A percentile compares a stretch with the other conserved stretches of the same genome.
Conservation (phyloP, 2,113 vertebrate species). For the Odocoileus hemionus region DNA sequence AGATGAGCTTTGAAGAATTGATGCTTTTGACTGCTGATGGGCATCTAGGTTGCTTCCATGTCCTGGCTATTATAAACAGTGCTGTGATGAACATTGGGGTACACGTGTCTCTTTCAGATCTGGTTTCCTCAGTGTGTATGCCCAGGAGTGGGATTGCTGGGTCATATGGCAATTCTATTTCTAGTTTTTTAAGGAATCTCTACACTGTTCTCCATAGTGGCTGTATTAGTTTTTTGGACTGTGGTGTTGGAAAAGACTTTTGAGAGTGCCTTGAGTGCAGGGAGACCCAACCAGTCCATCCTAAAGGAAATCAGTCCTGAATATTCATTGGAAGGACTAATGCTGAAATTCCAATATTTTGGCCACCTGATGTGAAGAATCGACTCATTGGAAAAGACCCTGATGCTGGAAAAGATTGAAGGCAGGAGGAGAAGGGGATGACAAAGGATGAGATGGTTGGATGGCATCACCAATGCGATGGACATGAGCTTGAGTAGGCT, state of each 20-base stretch:
- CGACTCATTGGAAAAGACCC: not conserved
- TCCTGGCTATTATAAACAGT: no score
- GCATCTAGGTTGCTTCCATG: no score
- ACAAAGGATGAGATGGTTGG: not conserved
- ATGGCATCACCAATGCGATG: not conserved
- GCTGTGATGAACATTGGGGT: no score
- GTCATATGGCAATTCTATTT: no score
- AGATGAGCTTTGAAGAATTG: not conserved
- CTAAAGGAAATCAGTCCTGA: not conserved
- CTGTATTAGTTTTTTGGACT: no score
- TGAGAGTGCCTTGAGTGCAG: not conserved
- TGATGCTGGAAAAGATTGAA: not conserved
- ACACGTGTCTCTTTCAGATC: no score
- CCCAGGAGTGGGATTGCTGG: no score
- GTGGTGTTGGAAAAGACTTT: not conserved
- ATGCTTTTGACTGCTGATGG: no score
- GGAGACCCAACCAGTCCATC: not conserved
- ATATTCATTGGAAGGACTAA: not conserved
- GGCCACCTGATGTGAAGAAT: not conserved
- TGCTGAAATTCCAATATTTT: not conserved
- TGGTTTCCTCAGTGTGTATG: no score
- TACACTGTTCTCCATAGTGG: no score
- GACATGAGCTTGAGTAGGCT: not conserved
- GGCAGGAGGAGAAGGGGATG: not conserved
- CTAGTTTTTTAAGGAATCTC: no score